Percentiles rank a stretch among this genome's conserved stretches.
These are phyloP conservation scores for Muscicapa comitata DNA, from an alignment of 2,797 vertebrate species.

Conservation along the genomic window DNA sequence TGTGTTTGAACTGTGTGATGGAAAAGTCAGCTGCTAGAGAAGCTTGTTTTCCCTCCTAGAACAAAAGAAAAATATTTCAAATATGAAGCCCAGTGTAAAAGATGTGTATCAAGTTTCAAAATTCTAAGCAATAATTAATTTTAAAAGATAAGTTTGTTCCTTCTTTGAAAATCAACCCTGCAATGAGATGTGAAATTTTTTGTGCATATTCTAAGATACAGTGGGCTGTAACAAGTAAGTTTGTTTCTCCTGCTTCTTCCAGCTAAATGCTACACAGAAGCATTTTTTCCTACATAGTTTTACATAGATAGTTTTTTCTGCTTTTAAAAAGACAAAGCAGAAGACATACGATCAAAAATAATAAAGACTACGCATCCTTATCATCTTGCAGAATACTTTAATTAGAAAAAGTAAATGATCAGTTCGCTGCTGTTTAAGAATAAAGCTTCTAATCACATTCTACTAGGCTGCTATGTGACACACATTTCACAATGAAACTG, in stretches of 20 bases:
- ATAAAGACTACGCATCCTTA: background rate
- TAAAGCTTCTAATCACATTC: background rate
- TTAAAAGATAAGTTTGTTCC: background rate
- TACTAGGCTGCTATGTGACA: background rate
- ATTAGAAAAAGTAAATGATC: background rate
- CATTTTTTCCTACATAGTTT: no score
- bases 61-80: background rate
- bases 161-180: background rate
- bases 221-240: background rate
- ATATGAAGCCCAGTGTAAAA: background rate
- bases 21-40: constrained; percentile 97
- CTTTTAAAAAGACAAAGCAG: background rate
- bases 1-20: constrained; percentile 93
- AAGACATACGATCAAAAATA: background rate
- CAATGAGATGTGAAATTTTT: background rate
- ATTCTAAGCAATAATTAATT: background rate
- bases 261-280: background rate
- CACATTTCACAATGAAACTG: background rate
- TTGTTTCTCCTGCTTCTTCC: background rate
- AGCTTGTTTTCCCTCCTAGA: constrained; percentile 94
- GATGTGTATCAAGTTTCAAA: background rate
- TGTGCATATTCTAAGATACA: background rate
- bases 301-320: background rate
- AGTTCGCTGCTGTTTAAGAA: background rate
- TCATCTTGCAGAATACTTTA: background rate